phyloP scores from a whole-genome alignment of 2,888 invertebrate species.

The Augiades crinisus region DNA sequence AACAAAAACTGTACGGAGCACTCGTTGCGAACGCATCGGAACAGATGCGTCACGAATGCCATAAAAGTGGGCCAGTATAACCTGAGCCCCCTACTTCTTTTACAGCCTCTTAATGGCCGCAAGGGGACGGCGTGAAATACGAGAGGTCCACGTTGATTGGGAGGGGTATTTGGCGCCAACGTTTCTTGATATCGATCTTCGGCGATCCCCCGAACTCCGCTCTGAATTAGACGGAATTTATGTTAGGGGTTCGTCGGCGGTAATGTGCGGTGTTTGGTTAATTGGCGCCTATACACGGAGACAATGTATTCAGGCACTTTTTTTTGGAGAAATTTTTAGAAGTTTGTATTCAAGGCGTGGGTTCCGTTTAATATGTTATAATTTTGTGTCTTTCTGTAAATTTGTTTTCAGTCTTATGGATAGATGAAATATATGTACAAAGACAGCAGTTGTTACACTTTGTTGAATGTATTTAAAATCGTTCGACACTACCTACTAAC shows the following conservation, averaged over 20 bases:
- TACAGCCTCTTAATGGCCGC: constrained; percentile 26
- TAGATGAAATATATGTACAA: too few relatives aligned
- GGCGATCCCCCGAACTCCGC: constrained; percentile 65
- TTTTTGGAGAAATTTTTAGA: background rate
- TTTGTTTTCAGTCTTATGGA: too few relatives aligned
- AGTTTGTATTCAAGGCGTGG: too few relatives aligned
- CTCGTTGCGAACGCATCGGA: constrained; percentile 33
- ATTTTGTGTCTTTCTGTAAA: too few relatives aligned
- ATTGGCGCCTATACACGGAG: constrained; percentile 27
- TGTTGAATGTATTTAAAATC: too few relatives aligned
- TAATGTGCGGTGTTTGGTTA: constrained; percentile 33
- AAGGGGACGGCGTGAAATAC: constrained; percentile 38
- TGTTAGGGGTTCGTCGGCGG: constrained; percentile 41
- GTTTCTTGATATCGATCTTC: constrained; percentile 77
- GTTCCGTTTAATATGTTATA: too few relatives aligned
- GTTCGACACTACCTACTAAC: too few relatives aligned
- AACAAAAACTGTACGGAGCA: background rate
- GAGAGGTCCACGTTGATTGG: constrained; percentile 60
- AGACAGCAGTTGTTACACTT: too few relatives aligned
- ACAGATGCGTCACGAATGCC: constrained; percentile 70
- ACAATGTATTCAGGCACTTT: constrained; percentile 10
- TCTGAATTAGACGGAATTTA: constrained; percentile 71
- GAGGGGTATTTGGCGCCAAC: constrained; percentile 68
- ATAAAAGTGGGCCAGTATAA: constrained; percentile 18
- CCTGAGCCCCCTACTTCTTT: constrained; percentile 22